Conservation (phyloP, 2,888 invertebrate genomes). For the Onthophagus sagittarius region DNA sequence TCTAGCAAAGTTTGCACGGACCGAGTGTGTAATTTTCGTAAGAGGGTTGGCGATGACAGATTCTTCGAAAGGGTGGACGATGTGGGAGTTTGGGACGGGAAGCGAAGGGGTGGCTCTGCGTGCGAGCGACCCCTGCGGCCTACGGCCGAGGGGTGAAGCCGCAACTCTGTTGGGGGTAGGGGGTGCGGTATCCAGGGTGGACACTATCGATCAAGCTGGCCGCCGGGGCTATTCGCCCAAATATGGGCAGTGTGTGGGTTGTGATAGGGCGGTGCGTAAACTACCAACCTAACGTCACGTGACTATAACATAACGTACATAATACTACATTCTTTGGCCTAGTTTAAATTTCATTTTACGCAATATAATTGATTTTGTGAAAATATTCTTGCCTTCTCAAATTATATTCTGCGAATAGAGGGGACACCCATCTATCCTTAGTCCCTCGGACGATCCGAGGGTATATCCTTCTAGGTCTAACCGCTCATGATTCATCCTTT, state of each 20-base stretch:
- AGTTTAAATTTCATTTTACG: background rate
- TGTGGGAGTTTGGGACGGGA: constrained; percentile 38
- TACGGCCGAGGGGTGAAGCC: constrained; percentile 25
- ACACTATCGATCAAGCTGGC: constrained; percentile 47
- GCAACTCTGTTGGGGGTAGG: constrained; percentile 2
- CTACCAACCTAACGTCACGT: background rate
- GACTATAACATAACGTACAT: background rate
- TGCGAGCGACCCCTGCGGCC: constrained; percentile 21
- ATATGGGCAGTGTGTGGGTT: constrained; percentile 4
- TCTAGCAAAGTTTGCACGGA: constrained; percentile 9
- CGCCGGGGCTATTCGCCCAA: constrained; percentile 38
- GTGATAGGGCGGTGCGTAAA: constrained; percentile 2
- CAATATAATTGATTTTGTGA: background rate
- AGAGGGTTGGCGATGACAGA: constrained; percentile 26
- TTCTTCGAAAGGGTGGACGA: constrained; percentile 33
- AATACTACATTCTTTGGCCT: background rate
- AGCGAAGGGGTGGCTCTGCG: constrained; percentile 17
- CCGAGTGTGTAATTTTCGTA: constrained; percentile 25
- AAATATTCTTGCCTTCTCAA: background rate
- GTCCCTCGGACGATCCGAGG: background rate
- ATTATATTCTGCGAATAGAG: background rate
- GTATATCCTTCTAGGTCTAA: constrained; percentile 41
- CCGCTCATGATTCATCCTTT: constrained; percentile 48
- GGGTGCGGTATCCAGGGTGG: constrained; percentile 43
- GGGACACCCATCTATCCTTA: background rate